Base-by-base conservation (phyloP, 2,113 vertebrate species). In the Strigops habroptila region DNA sequence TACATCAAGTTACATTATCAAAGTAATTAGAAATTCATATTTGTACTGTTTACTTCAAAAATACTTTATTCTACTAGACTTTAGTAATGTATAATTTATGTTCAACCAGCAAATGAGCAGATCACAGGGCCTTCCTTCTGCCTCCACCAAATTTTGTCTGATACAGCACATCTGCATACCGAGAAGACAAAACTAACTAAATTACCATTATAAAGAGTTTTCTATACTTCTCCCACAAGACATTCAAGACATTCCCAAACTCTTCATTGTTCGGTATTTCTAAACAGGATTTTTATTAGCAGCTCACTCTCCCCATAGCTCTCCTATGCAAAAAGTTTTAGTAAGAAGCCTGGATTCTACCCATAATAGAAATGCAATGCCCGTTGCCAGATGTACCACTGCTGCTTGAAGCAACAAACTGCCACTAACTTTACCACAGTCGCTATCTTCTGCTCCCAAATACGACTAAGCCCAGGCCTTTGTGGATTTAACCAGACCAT, bases 351-450 rank as follows among this genome's bases (percentile, higher is more conserved):
- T 64, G 28, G 52, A 74, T 82, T 81, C 17, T 11, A 39, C 8
- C 10, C 24, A 15, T 0, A 8, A 9, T 5, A 49, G 16, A 41
- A 82, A 39, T 35, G 17, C 15, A 33, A 2, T 1, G 1, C 6
- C 85, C 41, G 7, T 0, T 48, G 18, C 4, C 33, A 55, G 4
- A 6, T 22, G 6, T 2, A 55, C 6, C 33, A 39, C 15, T 1
- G 7, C 30, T 65, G 19, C 48, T 18, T 52, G 28, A 51, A 81
- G 48, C 14, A 68, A 33, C 18, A 35, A 74, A 63, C 8, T 0
- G 2, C 39, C 23, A 4, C 15, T 9, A 49, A 25, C 12, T 25
- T 27, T 24, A 69, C 33, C 33, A 35, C 57, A 59, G 57, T 35
- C 33, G 8, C 12, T 63, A 22, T 37, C 73, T 68, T 62, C n/a